Conservation (phyloP, 2,797 vertebrate genomes). For the Lepidocolaptes lacrymiger region DNA sequence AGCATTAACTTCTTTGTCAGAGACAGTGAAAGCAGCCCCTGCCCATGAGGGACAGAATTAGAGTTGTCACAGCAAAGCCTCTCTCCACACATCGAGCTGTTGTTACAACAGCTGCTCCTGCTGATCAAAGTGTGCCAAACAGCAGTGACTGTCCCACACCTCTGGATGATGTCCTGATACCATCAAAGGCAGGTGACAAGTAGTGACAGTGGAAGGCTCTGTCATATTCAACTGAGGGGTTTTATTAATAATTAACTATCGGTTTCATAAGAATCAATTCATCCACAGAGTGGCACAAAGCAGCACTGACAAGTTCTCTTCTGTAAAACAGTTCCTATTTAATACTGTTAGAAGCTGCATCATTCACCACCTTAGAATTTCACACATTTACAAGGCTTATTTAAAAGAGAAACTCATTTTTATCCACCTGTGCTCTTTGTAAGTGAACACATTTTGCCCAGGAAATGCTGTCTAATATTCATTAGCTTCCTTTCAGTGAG, state of each 20-base stretch:
- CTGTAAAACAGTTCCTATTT: neutral
- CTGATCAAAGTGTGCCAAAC: neutral
- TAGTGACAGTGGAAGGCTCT: neutral
- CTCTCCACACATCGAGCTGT: neutral
- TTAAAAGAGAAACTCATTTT: neutral
- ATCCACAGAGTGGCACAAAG: neutral
- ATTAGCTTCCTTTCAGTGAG: neutral
- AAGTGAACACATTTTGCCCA: neutral
- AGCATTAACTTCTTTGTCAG: neutral
- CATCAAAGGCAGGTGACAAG: neutral
- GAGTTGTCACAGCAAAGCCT: neutral
- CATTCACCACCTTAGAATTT: neutral
- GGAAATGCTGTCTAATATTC: constrained; percentile 12
- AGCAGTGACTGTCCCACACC: neutral
- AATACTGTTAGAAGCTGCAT: neutral
- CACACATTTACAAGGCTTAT: neutral
- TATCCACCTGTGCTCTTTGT: neutral
- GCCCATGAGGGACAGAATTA: neutral
- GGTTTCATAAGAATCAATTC: neutral
- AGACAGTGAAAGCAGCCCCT: neutral
- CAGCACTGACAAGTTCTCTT: neutral
- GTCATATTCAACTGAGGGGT: neutral
- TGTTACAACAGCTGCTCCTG: neutral
- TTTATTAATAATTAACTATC: neutral
- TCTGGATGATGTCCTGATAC: neutral